Evolutionary conservation across 1,140 invertebrate species (phyloP), one percentile per base, ranked within the genome.

Genomic region (Drosophila miranda): DNA sequence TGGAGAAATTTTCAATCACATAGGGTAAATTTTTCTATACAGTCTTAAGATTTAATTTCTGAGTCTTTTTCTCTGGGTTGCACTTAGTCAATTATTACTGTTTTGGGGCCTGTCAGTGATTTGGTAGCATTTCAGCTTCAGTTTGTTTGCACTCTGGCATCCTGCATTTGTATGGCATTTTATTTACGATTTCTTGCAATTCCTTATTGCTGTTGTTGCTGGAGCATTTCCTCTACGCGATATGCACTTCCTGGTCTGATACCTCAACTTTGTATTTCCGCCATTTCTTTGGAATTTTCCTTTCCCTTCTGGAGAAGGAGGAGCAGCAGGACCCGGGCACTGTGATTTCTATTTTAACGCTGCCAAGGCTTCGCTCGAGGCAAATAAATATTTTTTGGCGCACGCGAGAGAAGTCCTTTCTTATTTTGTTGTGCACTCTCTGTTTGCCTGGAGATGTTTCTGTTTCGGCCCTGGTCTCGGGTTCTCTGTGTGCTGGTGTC

Each of bases 181-280:
- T 84, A 87, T 84, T 84, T 84, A 81, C 82, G 81, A 73, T 78
- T 56, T 69, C 41, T 49, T 67, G 28, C 26, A 44, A 34, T 66
- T 63, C 43, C 66, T 48, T 57, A 8, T 43, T 55, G 42, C 69
- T 62, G 68, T 73, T 55, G 45, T 46, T 45, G 54, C 49, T 80
- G 61, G 49, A 52, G 73, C 73, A 77, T 78, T 87, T 78, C 69
- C 69, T 49, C 63, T 76, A 77, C 81, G 82, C 81, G 82, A 86
- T 82, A 78, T 86, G 75, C 81, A 56, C 82, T 86, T 86, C 82
- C 82, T 78, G 70, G 59, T 71, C 82, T 87, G 81, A 82, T 86
- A 86, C 82, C 81, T 86, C 82, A 86, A 86, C 81, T 86, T 86
- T 87, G 81, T 86, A 84, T 86, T 86, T 84, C 82, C 81, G 68